Conservation (phyloP, 2,113 vertebrate species). For the Anser cygnoides region DNA sequence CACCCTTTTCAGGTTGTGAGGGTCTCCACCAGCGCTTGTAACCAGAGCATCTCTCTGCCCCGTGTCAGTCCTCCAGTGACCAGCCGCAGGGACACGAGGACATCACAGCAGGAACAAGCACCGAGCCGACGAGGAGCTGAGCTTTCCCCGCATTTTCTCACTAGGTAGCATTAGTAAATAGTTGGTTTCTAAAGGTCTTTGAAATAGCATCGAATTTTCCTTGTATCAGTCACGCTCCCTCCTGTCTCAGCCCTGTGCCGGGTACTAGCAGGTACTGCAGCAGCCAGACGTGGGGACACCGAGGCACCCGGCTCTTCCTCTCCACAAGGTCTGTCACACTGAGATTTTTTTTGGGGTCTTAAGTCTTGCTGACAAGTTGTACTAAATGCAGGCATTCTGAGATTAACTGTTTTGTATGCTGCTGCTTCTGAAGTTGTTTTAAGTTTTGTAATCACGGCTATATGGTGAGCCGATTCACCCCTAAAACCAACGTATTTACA, state of each 20-base stretch:
- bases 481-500: background rate
- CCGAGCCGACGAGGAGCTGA: background rate
- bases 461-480: background rate
- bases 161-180: background rate
- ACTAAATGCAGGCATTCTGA: background rate
- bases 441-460: background rate
- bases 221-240: fast-evolving
- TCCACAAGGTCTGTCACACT: background rate
- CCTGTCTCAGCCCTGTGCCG: too few species aligned
- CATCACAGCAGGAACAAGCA: background rate
- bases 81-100: background rate
- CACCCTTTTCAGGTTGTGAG: background rate
- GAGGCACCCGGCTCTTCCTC: background rate
- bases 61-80: background rate
- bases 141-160: fast-evolving
- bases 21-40: background rate
- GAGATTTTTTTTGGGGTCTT: background rate
- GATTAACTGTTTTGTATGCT: background rate
- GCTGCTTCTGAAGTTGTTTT: background rate
- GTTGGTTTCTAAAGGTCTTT: background rate
- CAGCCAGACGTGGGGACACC: background rate
- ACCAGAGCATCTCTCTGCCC: background rate
- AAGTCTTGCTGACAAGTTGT: background rate
- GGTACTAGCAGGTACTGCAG: background rate
- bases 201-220: background rate